These are phyloP conservation scores for Ceuthmochares aereus DNA, from an alignment of 2,113 vertebrate species.

Conservation along the genomic window DNA sequence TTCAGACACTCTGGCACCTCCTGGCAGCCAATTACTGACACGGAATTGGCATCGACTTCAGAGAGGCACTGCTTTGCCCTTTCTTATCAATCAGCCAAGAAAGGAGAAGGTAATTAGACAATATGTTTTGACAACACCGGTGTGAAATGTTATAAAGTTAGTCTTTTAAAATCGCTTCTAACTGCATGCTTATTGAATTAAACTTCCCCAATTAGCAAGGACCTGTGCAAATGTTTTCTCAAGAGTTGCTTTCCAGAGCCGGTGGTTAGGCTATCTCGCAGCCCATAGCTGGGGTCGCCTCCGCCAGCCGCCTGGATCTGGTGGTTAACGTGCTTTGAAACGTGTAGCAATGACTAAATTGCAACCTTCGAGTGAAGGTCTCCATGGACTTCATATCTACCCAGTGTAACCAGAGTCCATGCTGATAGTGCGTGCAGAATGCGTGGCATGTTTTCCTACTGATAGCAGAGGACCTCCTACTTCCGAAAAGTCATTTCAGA, in stretches of 20 bases:
- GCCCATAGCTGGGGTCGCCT: neutral
- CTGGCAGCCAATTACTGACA: conserved; percentile 48
- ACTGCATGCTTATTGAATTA: conserved; percentile 11
- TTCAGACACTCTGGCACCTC: conserved; percentile 41
- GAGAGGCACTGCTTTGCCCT: conserved; percentile 59
- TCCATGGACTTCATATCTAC: neutral
- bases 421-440: neutral
- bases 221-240: conserved; percentile 25
- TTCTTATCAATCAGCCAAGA: conserved; percentile 63
- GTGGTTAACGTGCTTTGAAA: neutral
- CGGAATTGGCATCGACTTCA: conserved; percentile 47
- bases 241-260: neutral
- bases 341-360: neutral
- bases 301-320: neutral
- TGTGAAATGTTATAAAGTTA: conserved; percentile 51
- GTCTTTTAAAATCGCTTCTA: conserved; percentile 43
- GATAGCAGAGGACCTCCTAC: neutral
- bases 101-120: conserved; percentile 66
- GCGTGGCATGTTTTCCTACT: conserved; percentile 16
- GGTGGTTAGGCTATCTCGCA: neutral
- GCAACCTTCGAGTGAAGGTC: conserved; percentile 16
- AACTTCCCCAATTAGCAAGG: conserved; percentile 35
- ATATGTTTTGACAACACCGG: conserved; percentile 63
- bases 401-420: neutral
- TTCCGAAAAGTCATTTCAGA: conserved; percentile 19